Conservation (phyloP, 53 echinoderm and acorn worm species). For the Patiria pectinifera region DNA sequence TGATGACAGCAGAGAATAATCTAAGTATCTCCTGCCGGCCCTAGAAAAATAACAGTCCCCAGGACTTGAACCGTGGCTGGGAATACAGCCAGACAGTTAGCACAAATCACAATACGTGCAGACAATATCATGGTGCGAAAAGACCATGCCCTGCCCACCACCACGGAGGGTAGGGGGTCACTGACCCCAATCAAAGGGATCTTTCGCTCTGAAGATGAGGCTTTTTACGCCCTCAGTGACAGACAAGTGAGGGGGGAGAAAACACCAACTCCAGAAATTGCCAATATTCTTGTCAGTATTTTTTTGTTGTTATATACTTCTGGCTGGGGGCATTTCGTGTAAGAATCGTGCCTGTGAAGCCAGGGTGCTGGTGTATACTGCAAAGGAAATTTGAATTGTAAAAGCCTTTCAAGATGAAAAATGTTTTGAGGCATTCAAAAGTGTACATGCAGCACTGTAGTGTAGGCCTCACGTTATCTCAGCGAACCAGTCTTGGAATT, state of each 20-base stretch:
- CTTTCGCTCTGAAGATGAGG: conserved; percentile 42
- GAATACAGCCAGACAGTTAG: conserved; percentile 39
- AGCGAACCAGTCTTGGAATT: not conserved
- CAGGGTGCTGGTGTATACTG: conserved; percentile 1
- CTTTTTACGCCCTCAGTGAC: conserved; percentile 46
- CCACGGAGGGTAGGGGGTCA: conserved; percentile 19
- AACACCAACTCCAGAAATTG: conserved; percentile 30
- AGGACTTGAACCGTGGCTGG: conserved; percentile 50
- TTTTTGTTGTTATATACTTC: not conserved
- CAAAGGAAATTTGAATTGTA: not conserved
- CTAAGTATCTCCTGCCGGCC: conserved; percentile 34
- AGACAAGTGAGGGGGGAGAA: not conserved
- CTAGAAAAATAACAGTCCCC: conserved; percentile 59
- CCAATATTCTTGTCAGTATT: not conserved
- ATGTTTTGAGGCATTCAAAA: not conserved
- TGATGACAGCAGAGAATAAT: conserved; percentile 43
- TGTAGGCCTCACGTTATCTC: not conserved
- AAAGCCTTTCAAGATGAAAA: no score
- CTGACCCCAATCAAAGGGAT: conserved; percentile 56
- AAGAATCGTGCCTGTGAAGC: not conserved
- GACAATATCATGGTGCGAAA: conserved; percentile 36
- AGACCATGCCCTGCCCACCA: conserved; percentile 23
- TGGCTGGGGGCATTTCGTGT: not conserved
- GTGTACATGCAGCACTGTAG: not conserved
- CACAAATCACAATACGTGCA: conserved; percentile 50